Percentiles rank a stretch among this genome's conserved stretches.
These are phyloP conservation scores for Oxyruncus cristatus DNA, from an alignment of 2,113 vertebrate genomes.

Conservation along the genomic window DNA sequence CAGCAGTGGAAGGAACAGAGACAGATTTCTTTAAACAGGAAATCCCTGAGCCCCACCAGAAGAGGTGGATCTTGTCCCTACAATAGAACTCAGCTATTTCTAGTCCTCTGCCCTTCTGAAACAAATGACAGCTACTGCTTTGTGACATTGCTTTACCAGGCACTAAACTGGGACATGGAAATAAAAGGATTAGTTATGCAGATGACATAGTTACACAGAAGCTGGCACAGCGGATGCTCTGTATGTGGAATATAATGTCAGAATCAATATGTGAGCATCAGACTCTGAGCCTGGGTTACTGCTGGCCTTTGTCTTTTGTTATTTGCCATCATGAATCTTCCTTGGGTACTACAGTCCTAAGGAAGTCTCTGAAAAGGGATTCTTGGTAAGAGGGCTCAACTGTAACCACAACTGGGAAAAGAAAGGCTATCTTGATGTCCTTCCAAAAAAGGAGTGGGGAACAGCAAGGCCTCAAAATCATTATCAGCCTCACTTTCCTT, in stretches of 20 bases:
- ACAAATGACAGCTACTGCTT: background rate
- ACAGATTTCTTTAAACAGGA: background rate
- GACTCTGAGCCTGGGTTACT: background rate
- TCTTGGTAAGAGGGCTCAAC: background rate
- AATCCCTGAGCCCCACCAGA: background rate
- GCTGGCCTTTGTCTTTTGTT: background rate
- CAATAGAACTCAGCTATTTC: background rate
- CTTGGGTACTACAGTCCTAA: background rate
- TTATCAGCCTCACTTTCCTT: background rate
- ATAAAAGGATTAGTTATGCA: conserved; percentile 35
- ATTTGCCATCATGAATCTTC: background rate
- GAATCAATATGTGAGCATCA: background rate
- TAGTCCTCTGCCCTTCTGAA: background rate
- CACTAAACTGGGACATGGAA: background rate
- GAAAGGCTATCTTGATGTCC: background rate
- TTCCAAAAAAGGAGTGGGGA: background rate
- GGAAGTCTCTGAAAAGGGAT: background rate
- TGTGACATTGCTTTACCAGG: background rate
- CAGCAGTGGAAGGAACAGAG: background rate
- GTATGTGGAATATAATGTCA: background rate
- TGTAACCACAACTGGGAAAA: background rate
- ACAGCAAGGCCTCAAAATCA: background rate
- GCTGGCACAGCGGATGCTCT: background rate
- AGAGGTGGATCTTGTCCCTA: background rate
- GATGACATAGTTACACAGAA: background rate